Base-by-base conservation (phyloP, 1,140 invertebrate species). In the Cecropterus lyciades region DNA sequence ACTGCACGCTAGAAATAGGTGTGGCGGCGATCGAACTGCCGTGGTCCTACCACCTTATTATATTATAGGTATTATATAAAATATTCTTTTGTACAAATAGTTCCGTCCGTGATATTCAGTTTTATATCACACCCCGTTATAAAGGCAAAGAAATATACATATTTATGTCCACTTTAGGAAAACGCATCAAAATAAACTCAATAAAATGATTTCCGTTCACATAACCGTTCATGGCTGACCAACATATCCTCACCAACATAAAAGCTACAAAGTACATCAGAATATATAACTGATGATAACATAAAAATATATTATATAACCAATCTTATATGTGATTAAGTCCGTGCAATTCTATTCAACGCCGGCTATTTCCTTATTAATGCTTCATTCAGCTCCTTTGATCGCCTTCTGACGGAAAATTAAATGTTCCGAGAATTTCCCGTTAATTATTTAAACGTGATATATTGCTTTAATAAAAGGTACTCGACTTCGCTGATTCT, bases 321-420 rank as follows among this genome's bases (percentile, higher is more conserved):
- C n/a, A n/a, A n/a, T n/a, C 49, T 27, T 4, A 51, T 5, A 51
- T 51, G 49, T 51, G 30, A 51, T 51, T 51, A 51, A 51, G n/a
- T 1, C 13, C 14, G 2, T 45, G 43, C 43, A 45, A 16, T 45
- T 16, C 43, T 45, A 45, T 17, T 45, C 43, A 7, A 8, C 14
- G 43, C 16, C 7, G 14, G 15, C 43, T 45, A 45, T 45, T 45
- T 45, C 43, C 43, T 45, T 45, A 17, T 45, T 45, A 45, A 15
- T 45, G 15, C 15, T 17, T n/a, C 43, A 45, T 45, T 16, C 43
- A 16, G 43, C 6, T 15, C 43, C 43, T 45, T 45, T 45, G 43
- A 45, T 16, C 43, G 43, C 15, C 14, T 8, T 16, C 43, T 45
- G n/a, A 43, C 13, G 14, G 13, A n/a, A 45, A 45, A 45, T 45